These are phyloP conservation scores for Lasioglossum vierecki DNA, from an alignment of 2,888 invertebrate genomes.

Conservation along the genomic window DNA sequence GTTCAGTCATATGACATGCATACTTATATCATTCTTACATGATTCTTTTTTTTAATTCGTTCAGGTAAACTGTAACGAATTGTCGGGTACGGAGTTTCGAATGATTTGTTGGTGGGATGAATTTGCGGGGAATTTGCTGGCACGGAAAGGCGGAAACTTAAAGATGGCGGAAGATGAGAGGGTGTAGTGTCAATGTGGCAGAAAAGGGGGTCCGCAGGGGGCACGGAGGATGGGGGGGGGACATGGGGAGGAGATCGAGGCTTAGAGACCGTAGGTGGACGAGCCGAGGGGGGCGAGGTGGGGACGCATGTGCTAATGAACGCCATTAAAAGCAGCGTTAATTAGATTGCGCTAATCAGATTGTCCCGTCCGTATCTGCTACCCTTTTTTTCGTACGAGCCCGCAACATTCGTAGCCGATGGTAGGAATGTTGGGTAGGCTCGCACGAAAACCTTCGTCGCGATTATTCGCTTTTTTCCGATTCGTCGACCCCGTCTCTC, in stretches of 20 bases:
- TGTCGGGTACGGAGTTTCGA: neutral
- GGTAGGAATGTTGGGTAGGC: conserved; percentile 71
- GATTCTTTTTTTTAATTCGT: neutral
- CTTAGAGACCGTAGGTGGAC: conserved; percentile 64
- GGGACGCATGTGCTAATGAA: conserved; percentile 83
- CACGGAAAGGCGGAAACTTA: neutral
- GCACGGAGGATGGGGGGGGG: conserved; percentile 31
- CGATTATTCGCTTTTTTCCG: conserved; percentile 68
- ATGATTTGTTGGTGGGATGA: neutral
- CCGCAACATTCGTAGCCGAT: conserved; percentile 75
- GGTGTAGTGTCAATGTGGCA: conserved; percentile 55
- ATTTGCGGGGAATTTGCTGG: neutral
- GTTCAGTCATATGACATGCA: too few relatives aligned
- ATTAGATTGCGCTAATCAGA: conserved; percentile 84
- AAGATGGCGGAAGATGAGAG: conserved; percentile 1
- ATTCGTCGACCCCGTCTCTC: conserved; percentile 47
- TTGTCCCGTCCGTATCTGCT: conserved; percentile 81
- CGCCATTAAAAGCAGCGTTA: conserved; percentile 84
- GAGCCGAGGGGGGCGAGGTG: conserved; percentile 32
- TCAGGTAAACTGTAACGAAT: neutral
- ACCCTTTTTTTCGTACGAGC: conserved; percentile 70
- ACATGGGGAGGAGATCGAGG: conserved; percentile 38
- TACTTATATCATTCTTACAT: neutral
- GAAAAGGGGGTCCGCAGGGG: conserved; percentile 19
- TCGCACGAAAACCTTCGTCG: conserved; percentile 67